Base-by-base conservation (phyloP, 2,888 invertebrate species). In the Ochropleura leucogaster region DNA sequence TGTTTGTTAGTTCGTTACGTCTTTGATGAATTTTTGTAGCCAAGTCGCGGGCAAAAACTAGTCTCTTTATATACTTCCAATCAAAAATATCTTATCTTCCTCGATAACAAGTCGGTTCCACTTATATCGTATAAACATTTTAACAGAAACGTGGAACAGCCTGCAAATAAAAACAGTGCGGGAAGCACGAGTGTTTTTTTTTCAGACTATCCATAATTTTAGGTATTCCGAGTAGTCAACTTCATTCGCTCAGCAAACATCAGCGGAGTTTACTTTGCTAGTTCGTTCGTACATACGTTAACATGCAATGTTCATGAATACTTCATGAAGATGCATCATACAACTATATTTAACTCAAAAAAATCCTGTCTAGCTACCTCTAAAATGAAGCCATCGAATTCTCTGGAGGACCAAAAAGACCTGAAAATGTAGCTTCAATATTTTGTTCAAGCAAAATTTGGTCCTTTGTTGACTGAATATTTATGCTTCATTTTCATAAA, bases 241-340 rank as follows among this genome's bases (percentile, higher is more conserved):
- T 77, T 83, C 80, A 86, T 86, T 86, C 84, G 80, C 80, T 84
- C 65, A 76, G 74, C 73, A 82, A 84, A 84, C 82, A 81, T 64
- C 71, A 71, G 51, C 49, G 3, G 18, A 68, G 46, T 84, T 84
- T 72, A 67, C 72, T 77, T 20, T 73, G 59, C 46, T 51, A 69
- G 75, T 75, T 84, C 46, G 66, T 68, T 66, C 62, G 44, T 69
- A 70, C 76, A 55, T 68, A 84, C 49, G 77, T 68, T 57, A 68
- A 84, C 77, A 84, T 84, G 84, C 81, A 76, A 76, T 40, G 64
- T 53, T 63, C 68, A 72, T 82, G 66, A 75, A 84, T 84, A 84
- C 42, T 75, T 53, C 47, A 84, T 70, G 80, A 72, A 80, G 67
- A 62, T 72, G 69, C 69, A 70, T 84, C 42, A 71, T 79, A 68